Evolutionary conservation across 2,888 invertebrate genomes (phyloP).

Genomic region (Drosophila dives): DNA sequence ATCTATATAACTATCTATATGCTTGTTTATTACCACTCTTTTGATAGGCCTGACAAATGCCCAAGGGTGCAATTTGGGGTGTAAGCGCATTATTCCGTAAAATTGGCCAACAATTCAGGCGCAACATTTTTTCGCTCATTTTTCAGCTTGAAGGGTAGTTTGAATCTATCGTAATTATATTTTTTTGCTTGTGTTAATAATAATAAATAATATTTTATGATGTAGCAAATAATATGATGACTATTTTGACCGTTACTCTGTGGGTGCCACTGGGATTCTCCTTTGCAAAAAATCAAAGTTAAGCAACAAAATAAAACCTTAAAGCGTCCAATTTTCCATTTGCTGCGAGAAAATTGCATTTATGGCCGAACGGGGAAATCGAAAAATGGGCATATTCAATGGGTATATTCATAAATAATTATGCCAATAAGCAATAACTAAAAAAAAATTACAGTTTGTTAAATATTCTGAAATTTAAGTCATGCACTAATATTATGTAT

Average conservation of each 20-base stretch:
- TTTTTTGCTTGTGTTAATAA: no score
- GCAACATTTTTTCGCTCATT: slow-evolving; percentile 51
- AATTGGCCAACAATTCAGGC: slow-evolving; percentile 52
- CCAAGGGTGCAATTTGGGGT: slow-evolving; percentile 42
- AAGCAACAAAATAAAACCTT: no score
- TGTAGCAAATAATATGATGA: no score
- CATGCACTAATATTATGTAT: background rate
- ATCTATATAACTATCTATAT: background rate
- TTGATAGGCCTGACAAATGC: slow-evolving; percentile 47
- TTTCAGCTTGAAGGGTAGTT: slow-evolving; percentile 44
- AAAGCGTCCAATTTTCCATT: no score
- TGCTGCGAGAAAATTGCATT: slow-evolving; percentile 32
- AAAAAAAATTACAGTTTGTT: background rate
- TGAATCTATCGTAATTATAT: background rate
- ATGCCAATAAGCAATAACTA: no score
- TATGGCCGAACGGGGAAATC: background rate
- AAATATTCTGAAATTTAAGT: background rate
- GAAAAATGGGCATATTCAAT: slow-evolving; percentile 1
- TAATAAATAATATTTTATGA: no score
- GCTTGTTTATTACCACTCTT: slow-evolving; percentile 8
- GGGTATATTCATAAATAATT: background rate
- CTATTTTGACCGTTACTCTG: no score
- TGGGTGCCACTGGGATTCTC: no score
- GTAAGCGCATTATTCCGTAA: slow-evolving; percentile 11
- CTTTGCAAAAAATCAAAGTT: no score